These are phyloP conservation scores for Macropus fuliginosus DNA, from an alignment of 2,797 vertebrate species.

Conservation along the genomic window DNA sequence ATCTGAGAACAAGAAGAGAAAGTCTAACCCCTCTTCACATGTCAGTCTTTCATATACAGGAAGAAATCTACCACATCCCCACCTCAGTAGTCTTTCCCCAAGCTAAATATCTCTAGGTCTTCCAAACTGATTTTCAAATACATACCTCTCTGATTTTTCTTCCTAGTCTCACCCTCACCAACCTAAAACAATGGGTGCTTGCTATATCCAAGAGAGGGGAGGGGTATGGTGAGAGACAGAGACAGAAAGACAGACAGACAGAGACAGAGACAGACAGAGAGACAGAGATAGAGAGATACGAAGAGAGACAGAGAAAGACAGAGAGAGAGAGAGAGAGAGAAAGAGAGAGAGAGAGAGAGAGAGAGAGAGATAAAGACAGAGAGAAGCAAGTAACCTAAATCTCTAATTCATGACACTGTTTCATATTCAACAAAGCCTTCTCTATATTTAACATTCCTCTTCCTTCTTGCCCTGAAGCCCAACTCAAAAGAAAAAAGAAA, in stretches of 20 bases:
- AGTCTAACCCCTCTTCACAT: not conserved
- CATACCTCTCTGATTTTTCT: not conserved
- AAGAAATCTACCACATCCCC: not conserved
- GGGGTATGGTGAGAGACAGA: not conserved
- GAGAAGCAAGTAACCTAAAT: no score
- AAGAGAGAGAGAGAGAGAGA: not conserved
- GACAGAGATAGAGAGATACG: no score
- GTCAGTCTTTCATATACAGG: not conserved
- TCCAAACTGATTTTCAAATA: not conserved
- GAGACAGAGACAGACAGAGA: not conserved
- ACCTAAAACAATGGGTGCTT: not conserved
- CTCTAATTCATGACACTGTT: not conserved
- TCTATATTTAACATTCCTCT: not conserved
- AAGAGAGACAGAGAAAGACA: not conserved
- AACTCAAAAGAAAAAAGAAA: not conserved
- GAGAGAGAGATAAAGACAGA: not conserved
- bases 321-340: not conserved
- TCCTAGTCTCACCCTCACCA: not conserved
- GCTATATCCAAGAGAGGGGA: fast-evolving
- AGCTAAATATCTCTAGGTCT: not conserved
- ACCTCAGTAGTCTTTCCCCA: not conserved
- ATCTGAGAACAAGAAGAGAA: not conserved
- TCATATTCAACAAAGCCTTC: slow-evolving; percentile 9
- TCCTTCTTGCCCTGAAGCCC: not conserved
- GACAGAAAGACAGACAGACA: not conserved